Conservation (phyloP, 1,140 invertebrate genomes). For the Hylaeus anthracinus region DNA sequence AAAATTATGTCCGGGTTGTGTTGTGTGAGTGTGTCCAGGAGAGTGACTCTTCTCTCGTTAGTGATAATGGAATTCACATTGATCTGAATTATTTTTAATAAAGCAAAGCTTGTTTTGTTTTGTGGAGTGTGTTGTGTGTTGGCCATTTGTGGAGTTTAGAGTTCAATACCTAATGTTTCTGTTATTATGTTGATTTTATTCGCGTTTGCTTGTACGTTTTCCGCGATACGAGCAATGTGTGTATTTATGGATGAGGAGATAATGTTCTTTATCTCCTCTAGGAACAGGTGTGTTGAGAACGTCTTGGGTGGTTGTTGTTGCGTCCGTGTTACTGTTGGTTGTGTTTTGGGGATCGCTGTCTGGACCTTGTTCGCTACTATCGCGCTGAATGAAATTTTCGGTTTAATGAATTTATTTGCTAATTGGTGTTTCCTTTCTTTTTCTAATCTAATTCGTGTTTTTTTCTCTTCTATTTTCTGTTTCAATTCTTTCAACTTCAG, state of each 20-base stretch:
- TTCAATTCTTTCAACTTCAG: slow-evolving; percentile 13
- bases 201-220: no score
- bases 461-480: slow-evolving; percentile 17
- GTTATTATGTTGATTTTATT: no score
- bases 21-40: slow-evolving; percentile 24
- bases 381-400: not conserved
- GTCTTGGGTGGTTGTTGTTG: no score
- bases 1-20: slow-evolving; percentile 47
- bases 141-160: no score
- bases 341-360: no score
- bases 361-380: not conserved
- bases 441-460: not conserved
- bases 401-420: not conserved
- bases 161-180: no score
- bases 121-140: no score
- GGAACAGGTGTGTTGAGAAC: no score
- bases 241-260: no score
- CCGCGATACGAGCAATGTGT: no score
- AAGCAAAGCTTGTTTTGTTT: not conserved
- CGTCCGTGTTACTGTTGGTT: no score
- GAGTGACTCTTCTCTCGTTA: slow-evolving; percentile 33
- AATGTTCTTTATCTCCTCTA: no score
- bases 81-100: not conserved
- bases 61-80: slow-evolving; percentile 56
- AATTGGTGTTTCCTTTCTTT: not conserved